phyloP scores from a whole-genome alignment of 2,888 invertebrate species.

The Spilosoma lubricipeda region DNA sequence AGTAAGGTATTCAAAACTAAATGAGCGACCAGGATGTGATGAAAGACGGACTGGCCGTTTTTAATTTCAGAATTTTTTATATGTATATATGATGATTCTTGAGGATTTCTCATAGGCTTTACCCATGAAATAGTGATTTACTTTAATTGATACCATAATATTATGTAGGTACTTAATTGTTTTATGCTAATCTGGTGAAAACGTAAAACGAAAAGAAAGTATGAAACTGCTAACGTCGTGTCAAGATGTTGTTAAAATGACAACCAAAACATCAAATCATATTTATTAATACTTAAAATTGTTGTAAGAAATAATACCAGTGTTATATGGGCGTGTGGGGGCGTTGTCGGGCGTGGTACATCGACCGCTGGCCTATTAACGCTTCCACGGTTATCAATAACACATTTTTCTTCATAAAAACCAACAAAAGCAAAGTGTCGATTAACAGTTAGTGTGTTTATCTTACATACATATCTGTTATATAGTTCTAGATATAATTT shows the following conservation, averaged over 20 bases:
- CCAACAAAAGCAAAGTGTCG: conserved; percentile 40
- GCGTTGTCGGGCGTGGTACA: conserved; percentile 70
- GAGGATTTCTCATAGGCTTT: not conserved
- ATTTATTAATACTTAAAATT: conserved; percentile 10
- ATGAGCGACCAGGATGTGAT: no score
- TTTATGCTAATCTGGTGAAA: not conserved
- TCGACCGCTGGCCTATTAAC: conserved; percentile 47
- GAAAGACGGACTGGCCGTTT: not conserved
- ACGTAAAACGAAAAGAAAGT: not conserved
- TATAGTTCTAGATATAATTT: not conserved
- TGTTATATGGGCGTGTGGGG: conserved; percentile 61
- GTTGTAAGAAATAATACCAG: conserved; percentile 14
- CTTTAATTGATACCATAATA: not conserved
- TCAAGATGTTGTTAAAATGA: not conserved
- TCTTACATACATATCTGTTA: conserved; percentile 1
- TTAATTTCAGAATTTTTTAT: no score
- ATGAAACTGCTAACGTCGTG: not conserved
- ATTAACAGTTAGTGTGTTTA: conserved; percentile 28
- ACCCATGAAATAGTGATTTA: not conserved
- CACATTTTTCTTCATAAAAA: conserved; percentile 63
- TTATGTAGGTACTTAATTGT: not conserved
- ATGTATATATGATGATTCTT: no score
- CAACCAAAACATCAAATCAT: conserved; percentile 1
- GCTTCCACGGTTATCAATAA: conserved; percentile 64
- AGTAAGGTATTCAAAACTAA: not conserved